Conservation (phyloP, 2,113 vertebrate genomes). For the Pluvianellus socialis region DNA sequence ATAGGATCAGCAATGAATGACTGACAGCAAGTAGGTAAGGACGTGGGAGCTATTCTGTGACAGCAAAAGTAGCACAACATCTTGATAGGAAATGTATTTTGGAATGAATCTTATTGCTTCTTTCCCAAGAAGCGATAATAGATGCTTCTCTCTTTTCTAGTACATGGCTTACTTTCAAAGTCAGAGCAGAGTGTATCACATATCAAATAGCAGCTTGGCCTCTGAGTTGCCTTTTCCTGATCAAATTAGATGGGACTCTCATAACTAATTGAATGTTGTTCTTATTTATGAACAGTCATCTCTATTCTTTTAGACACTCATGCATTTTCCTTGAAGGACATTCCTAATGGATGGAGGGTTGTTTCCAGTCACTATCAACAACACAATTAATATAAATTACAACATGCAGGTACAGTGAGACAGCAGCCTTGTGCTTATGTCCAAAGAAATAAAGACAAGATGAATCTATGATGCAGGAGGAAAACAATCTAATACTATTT, state of each 20-base stretch:
- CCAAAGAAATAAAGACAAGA: neutral
- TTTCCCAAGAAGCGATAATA: neutral
- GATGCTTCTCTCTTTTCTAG: neutral
- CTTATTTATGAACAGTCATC: neutral
- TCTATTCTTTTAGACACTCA: slow-evolving; percentile 61
- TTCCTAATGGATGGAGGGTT: slow-evolving; percentile 70
- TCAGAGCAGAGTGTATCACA: neutral
- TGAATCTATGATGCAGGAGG: neutral
- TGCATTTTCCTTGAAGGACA: slow-evolving; percentile 78
- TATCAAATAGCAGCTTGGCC: neutral
- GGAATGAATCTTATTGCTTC: neutral
- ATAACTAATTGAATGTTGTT: neutral
- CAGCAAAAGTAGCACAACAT: neutral
- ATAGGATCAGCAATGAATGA: neutral
- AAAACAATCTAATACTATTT: neutral
- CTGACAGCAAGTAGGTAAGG: neutral
- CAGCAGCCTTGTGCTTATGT: neutral
- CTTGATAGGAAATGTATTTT: neutral
- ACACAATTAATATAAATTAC: slow-evolving; percentile 72
- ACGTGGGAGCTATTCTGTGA: neutral
- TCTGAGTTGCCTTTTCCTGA: neutral
- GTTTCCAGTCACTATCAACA: slow-evolving; percentile 70
- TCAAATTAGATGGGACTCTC: neutral
- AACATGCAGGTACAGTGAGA: slow-evolving; percentile 74
- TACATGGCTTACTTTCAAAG: neutral